Percentiles rank a stretch among this genome's conserved stretches.
phyloP scores from a whole-genome alignment of 2,113 vertebrate species.

The Silurus meridionalis region DNA sequence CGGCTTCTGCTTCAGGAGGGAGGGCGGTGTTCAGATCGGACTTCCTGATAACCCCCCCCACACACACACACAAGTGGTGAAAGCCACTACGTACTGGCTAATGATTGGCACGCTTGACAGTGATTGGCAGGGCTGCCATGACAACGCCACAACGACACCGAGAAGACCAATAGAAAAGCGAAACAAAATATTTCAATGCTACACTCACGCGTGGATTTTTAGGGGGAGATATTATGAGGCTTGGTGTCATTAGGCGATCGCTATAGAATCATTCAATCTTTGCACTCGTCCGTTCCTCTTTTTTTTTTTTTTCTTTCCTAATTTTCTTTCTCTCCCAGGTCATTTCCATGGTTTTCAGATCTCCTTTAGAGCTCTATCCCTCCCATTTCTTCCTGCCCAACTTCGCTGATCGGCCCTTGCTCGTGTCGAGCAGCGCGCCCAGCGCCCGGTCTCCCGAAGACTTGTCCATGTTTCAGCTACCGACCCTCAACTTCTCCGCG shows the following conservation, averaged over 20 bases:
- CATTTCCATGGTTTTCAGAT: conserved; percentile 99
- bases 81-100: conserved; percentile 96
- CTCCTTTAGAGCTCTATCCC: conserved; percentile 99
- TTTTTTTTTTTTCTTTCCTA: conserved; percentile 76
- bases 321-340: conserved; percentile 88
- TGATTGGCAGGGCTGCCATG: conserved; percentile 99
- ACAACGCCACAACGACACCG: conserved; percentile 98
- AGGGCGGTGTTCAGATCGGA: conserved; percentile 89
- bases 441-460: conserved; percentile 94
- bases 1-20: conserved; percentile 83
- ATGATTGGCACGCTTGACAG: conserved; percentile 99
- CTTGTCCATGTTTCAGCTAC: conserved; percentile 99
- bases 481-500: conserved; percentile 99
- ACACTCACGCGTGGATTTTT: conserved; percentile 99
- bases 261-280: conserved; percentile 96
- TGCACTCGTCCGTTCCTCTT: conserved; percentile 79
- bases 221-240: conserved; percentile 99
- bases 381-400: conserved; percentile 99
- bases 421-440: conserved; percentile 90
- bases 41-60: conserved; percentile 82
- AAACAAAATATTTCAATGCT: conserved; percentile 99
- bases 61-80: conserved; percentile 86
- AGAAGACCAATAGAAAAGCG: conserved; percentile 99
- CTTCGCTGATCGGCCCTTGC: conserved; percentile 96
- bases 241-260: conserved; percentile 98